Evolutionary conservation across 2,113 vertebrate species (phyloP), one percentile per base, ranked within the genome.

Genomic region (Clarias macrocephalus): DNA sequence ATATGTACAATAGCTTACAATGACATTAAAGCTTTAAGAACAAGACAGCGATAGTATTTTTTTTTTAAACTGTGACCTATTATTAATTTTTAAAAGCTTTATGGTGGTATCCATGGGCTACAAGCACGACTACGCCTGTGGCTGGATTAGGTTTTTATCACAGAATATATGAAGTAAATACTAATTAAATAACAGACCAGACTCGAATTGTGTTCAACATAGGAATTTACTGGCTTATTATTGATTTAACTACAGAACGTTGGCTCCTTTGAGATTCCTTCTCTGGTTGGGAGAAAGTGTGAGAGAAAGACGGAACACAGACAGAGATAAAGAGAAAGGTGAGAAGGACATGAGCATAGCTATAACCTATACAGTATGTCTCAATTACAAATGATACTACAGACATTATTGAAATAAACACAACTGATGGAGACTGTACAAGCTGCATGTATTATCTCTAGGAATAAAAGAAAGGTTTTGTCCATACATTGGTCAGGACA

Each of bases 241-340:
- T 62, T 68, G 33, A 1, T 33, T 60, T 37, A 82, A 84, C 57
- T 60, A 90, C 82, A 86, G 90, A 80, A 68, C 84, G 48, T 54
- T 54, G 85, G 80, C 80, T 93, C 81, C 86, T 89, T 88, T 86
- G 21, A 23, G 84, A 89, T 83, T 92, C 89, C 88, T 90, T 90
- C 87, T 92, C 91, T 94, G 89, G 83, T 82, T 56, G 28, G 62
- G 80, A 86, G 59, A 33, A 59, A 84, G 8, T 15, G 60, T 54
- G 23, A 87, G 37, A 87, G 19, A 80, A 73, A 77, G 21, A 89
- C 15, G 54, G n/a, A 88, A 25, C 88, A 75, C 33, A 66, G n/a
- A 66, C 15, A 30, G 65, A 66, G 25, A 66, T 66, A 73, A 57
- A 33, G 42, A 76, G 28, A 81, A 73, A 48, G 65, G 42, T 66